Evolutionary conservation across 2,113 vertebrate species (phyloP), one percentile per base, ranked within the genome.

Genomic region (Actenoides hombroni): DNA sequence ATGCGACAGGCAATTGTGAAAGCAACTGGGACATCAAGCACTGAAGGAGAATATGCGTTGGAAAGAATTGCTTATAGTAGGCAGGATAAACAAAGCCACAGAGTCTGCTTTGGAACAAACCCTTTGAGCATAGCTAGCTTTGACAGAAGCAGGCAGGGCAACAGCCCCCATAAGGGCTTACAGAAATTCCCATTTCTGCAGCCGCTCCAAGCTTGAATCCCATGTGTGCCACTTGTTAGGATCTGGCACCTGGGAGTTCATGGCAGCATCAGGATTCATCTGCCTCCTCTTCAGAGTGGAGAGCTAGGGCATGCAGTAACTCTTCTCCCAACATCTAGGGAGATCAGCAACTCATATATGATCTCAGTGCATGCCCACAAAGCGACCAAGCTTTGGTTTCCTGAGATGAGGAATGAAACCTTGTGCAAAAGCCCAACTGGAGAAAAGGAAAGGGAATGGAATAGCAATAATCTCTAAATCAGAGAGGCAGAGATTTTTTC

Each of bases 281-380:
- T 26, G 29, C 10, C 6, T 15, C 29, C 40, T 46, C 44, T 48
- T 16, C 82, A 73, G 49, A 11, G 4, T 2, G 16, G 16, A 31
- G 33, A 68, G 28, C 35, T 20, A 33, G 25, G 54, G 24, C 35
- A 14, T 37, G 10, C n/a, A 48, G 49, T 49, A 51, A 4, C 13
- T 33, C 5, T n/a, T 70, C 44, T 67, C 42, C 49, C 60, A 75
- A 24, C 15, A 9, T 17, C 39, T 10, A 39, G 6, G 12, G 51
- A 60, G 51, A 20, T 11, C 29, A 73, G 64, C 16, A 57, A 39
- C 16, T 44, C 33, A 33, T 4, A 5, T 17, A n/a, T 0, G 0
- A 67, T 33, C 39, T n/a, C 31, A 10, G 19, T 16, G 31, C 14
- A 13, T 2, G 21, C 23, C 23, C 53, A 35, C 24, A 79, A 53